These are phyloP conservation scores for Xestia c-nigrum DNA, from an alignment of 2,888 invertebrate species.

Conservation along the genomic window DNA sequence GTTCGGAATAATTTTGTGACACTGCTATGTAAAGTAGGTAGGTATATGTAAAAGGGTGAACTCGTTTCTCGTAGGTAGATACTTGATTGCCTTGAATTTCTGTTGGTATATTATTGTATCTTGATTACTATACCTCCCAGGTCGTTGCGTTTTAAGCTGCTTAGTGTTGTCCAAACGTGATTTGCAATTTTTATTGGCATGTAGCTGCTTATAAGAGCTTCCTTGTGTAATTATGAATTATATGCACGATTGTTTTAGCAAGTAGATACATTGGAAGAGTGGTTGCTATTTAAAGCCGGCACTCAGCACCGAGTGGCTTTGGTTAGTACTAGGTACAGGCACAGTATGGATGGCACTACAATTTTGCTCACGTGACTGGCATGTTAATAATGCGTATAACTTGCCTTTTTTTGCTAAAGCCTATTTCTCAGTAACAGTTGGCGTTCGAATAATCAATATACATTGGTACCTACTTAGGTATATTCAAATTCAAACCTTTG, in stretches of 20 bases:
- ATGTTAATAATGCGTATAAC: background rate
- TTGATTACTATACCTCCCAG: slow-evolving; percentile 53
- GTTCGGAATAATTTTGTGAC: slow-evolving; percentile 37
- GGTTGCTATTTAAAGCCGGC: slow-evolving; percentile 29
- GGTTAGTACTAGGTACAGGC: background rate
- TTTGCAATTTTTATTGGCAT: slow-evolving; percentile 48
- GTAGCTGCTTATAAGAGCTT: slow-evolving; percentile 22
- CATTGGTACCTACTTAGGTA: background rate
- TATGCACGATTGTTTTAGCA: slow-evolving; percentile 31
- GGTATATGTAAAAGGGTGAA: slow-evolving; percentile 53
- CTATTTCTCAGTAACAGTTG: background rate
- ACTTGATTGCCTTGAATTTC: slow-evolving; percentile 34
- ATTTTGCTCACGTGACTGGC: slow-evolving; percentile 19
- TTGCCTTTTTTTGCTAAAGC: background rate
- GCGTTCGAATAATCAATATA: background rate
- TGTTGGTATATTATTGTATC: slow-evolving; percentile 16
- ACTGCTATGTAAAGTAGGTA: slow-evolving; percentile 50
- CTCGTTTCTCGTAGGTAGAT: slow-evolving; percentile 52
- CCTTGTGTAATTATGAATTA: slow-evolving; percentile 40
- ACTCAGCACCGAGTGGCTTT: background rate
- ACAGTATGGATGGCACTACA: background rate
- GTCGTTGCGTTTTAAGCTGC: slow-evolving; percentile 40
- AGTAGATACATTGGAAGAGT: slow-evolving; percentile 8
- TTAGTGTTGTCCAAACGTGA: slow-evolving; percentile 47
- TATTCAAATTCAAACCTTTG: background rate